Conservation (phyloP, 1,140 invertebrate genomes). For the Akabosia matsudoensis region DNA sequence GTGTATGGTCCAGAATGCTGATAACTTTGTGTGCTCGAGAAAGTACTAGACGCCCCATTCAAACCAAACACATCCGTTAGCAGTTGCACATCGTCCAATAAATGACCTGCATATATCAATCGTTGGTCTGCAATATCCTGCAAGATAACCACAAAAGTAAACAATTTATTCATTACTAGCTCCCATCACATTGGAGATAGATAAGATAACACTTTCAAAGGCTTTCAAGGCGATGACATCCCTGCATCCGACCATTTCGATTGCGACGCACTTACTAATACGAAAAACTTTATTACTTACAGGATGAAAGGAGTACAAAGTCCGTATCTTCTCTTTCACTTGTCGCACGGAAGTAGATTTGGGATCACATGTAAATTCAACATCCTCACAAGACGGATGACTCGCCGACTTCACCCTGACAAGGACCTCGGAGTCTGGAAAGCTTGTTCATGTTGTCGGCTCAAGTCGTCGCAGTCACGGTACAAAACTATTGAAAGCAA, state of each 20-base stretch:
- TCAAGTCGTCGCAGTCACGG: neutral
- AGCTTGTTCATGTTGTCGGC: neutral
- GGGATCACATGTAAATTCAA: conserved; percentile 36
- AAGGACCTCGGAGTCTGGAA: neutral
- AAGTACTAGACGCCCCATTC: neutral
- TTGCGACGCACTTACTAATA: neutral
- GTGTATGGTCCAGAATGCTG: conserved; percentile 28
- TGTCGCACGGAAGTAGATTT: conserved; percentile 24
- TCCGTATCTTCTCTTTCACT: conserved; percentile 38
- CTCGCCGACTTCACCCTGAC: conserved; percentile 38
- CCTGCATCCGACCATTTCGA: no score
- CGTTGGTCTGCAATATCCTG: conserved; percentile 42
- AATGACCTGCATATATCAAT: conserved; percentile 44
- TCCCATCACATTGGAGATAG: neutral
- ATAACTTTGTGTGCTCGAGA: neutral
- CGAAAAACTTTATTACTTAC: conserved; percentile 27
- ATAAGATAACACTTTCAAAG: no score
- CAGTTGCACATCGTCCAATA: conserved; percentile 41
- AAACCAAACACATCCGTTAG: conserved; percentile 34
- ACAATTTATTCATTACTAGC: neutral
- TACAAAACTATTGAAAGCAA: neutral
- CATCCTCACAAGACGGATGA: conserved; percentile 39
- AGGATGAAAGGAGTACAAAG: conserved; percentile 35
- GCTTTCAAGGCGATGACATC: no score
- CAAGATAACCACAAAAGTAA: conserved; percentile 9